Percentiles rank a stretch among this genome's conserved stretches.
Conservation (phyloP, 2,888 invertebrate species). For the Drosophila kokeensis region DNA sequence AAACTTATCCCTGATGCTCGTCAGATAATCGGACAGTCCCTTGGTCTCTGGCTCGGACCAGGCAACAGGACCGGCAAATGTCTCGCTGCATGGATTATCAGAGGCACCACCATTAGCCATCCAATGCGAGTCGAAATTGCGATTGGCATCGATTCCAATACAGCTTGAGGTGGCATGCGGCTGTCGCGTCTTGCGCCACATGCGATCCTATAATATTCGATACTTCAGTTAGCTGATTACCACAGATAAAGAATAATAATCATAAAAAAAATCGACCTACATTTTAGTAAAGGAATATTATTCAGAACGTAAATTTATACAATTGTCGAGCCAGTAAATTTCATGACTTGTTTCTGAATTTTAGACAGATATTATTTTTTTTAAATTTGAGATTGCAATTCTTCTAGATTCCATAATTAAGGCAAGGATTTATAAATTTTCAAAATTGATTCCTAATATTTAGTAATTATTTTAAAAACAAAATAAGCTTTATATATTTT, state of each 20-base stretch:
- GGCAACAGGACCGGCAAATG: constrained; percentile 86
- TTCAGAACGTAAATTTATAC: no score
- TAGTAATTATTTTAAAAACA: background rate
- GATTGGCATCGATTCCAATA: constrained; percentile 83
- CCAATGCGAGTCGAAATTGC: constrained; percentile 84
- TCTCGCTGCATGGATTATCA: constrained; percentile 83
- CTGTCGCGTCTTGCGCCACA: constrained; percentile 89
- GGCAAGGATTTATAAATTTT: no score
- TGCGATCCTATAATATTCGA: constrained; percentile 85
- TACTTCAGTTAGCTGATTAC: background rate
- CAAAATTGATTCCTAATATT: background rate
- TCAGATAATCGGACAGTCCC: constrained; percentile 85
- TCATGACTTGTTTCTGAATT: no score
- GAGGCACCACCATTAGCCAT: constrained; percentile 85
- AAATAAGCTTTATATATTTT: no score
- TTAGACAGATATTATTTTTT: no score
- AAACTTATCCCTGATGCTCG: constrained; percentile 84
- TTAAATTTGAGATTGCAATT: no score
- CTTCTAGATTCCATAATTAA: no score
- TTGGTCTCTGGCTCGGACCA: constrained; percentile 87
- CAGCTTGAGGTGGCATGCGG: constrained; percentile 82
- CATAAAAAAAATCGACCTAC: background rate
- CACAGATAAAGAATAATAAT: background rate
- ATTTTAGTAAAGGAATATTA: no score
- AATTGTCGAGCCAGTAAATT: no score